Evolutionary conservation across 2,113 vertebrate species (phyloP).

Genomic region (Todiramphus saurophagus): DNA sequence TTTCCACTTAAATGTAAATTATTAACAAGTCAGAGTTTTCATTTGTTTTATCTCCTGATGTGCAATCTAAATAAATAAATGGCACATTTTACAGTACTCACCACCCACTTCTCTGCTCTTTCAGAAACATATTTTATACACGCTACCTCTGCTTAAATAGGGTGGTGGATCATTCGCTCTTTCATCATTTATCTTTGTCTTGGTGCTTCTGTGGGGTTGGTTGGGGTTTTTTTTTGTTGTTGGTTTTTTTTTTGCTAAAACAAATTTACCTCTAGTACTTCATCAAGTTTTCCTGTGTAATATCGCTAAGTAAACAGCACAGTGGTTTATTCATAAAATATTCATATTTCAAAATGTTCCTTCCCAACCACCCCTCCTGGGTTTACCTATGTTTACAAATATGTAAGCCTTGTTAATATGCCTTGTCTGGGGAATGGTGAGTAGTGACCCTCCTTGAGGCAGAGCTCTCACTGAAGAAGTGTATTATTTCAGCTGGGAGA

Average conservation of each 20-base stretch:
- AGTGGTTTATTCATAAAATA: slow-evolving; percentile 72
- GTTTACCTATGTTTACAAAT: slow-evolving; percentile 75
- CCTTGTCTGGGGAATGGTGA: slow-evolving; percentile 55
- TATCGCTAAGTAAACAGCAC: slow-evolving; percentile 64
- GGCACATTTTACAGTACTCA: slow-evolving; percentile 72
- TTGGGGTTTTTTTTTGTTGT: background rate
- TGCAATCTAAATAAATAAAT: slow-evolving; percentile 81
- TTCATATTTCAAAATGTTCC: slow-evolving; percentile 65
- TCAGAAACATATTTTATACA: slow-evolving; percentile 72
- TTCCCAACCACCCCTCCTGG: slow-evolving; percentile 44
- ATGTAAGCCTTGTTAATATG: slow-evolving; percentile 71
- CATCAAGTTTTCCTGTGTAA: slow-evolving; percentile 64
- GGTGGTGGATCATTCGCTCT: slow-evolving; percentile 33
- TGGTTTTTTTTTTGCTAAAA: slow-evolving; percentile 10
- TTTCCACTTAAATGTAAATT: slow-evolving; percentile 83
- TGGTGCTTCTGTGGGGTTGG: background rate
- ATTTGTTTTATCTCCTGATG: slow-evolving; percentile 84
- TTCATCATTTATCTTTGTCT: slow-evolving; percentile 68
- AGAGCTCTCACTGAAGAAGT: slow-evolving; percentile 71
- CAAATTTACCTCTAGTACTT: slow-evolving; percentile 68
- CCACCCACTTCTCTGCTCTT: slow-evolving; percentile 71
- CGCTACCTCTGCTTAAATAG: slow-evolving; percentile 41
- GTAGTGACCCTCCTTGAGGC: slow-evolving; percentile 73
- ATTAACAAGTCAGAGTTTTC: slow-evolving; percentile 82
- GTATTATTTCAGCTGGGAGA: slow-evolving; percentile 92